Evolutionary conservation across 2,888 invertebrate species (phyloP).

Genomic region (Antheraea yamamai): DNA sequence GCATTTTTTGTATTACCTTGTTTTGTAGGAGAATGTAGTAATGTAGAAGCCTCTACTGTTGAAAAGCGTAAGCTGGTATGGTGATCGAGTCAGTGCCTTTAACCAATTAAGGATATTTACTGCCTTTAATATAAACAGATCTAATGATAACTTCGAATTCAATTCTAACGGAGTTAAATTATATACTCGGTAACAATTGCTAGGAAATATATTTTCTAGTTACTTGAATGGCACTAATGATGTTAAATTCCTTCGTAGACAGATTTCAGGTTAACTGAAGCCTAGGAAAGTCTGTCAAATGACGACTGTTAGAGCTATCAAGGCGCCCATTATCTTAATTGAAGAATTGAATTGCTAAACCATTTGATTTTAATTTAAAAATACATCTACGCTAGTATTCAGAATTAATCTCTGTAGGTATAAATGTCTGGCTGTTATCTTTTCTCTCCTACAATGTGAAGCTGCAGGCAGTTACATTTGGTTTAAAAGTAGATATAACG

Average conservation of each 20-base stretch:
- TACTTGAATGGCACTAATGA: not conserved
- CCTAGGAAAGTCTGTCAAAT: not conserved
- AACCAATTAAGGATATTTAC: not conserved
- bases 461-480: no score
- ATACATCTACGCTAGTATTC: no score
- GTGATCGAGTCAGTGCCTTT: not conserved
- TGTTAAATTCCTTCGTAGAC: not conserved
- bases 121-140: not conserved
- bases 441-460: not conserved
- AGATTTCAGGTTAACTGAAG: not conserved
- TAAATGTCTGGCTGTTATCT: not conserved
- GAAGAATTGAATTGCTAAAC: not conserved
- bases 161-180: no score
- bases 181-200: not conserved
- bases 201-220: not conserved
- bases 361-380: not conserved
- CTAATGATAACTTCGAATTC: no score
- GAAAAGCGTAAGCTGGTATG: no score
- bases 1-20: no score
- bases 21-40: no score
- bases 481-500: no score
- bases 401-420: not conserved
- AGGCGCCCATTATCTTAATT: not conserved
- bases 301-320: not conserved
- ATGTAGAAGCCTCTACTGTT: no score